Evolutionary conservation across 2,888 invertebrate genomes (phyloP), one percentile per base, ranked within the genome.

Genomic region (Machimus atricapillus): DNA sequence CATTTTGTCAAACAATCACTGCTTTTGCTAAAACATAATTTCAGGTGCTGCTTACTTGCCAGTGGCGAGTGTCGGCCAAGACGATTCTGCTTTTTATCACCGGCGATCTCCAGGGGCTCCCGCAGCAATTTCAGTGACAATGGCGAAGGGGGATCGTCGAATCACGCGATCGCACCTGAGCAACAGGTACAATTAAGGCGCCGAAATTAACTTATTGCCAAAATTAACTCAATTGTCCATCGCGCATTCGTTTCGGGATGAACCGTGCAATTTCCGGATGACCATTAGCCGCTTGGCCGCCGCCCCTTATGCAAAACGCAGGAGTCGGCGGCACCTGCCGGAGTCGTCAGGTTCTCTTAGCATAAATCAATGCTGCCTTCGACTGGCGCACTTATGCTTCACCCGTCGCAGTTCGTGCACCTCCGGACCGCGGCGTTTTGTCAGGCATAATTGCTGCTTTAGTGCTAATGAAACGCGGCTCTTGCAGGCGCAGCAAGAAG

Each of bases 1-100:
- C 85, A 85, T 85, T 85, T 85, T 85, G 74, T 85, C 85, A 85
- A 85, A 74, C 85, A 85, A 85, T 85, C 85, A 85, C 85, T 85
- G 74, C 74, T 85, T 85, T 74, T 85, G 85, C 74, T 85, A 74
- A 73, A 74, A 46, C 85, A 74, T 85, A 85, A 85, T 85, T 85
- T 74, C 74, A 85, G 85, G 66, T 19, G 23, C 66, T 66, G 23
- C 9, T 66, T 66, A 27, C 66, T 66, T 66, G 66, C 66, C 66
- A 9, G 66, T 66, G 27, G 66, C 66, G 66, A 66, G 27, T 66
- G 66, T 9, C 23, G 58, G 58, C 9, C 58, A 12, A 12, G 2
- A 40, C 58, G 58, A n/a, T n/a, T n/a, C 66, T 12, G 66, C 56
- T 56, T 66, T 23, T 66, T 66, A 66, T 66, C 66, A 66, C 9